Base-by-base conservation (phyloP, 2,113 vertebrate species). In the Ariopsis seemanni region DNA sequence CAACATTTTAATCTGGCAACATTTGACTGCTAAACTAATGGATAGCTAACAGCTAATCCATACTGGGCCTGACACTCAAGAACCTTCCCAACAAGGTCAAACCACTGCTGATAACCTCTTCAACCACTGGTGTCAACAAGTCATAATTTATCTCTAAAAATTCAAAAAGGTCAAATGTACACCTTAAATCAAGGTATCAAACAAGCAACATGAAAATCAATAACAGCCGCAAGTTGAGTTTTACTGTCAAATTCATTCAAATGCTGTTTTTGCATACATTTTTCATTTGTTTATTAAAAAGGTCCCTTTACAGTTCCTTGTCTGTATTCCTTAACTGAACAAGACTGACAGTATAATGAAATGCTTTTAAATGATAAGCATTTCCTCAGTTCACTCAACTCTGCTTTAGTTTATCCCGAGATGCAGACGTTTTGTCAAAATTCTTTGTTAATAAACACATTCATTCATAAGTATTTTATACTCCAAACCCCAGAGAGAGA, bases 1-100 rank as follows among this genome's bases (percentile, higher is more conserved):
- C 30, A 72, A 42, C 42, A 11, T 48, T 55, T 55, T 10, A 12
- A 14, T n/a, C 53, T 57, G 15, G 6, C 30, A 55, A 48, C 15
- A 11, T 62, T 30, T 52, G 72, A 86, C 42, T 9, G 30, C 63
- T n/a, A 58, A 86, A 48, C 27, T 48, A 80, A 53, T 62, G 83
- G 42, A 25, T 84, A 60, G 53, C 63, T 60, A n/a, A 86, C 22
- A 27, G 74, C 55, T 58, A 74, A 81, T 75, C 62, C 82, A 58
- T 82, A 53, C 65, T 18, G 50, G 58, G 75, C 48, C 27, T 62
- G 65, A 48, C 10, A 10, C 52, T 78, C 50, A 9, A 83, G 63
- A 77, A 85, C 18, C 0, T 9, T 79, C 2, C 22, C 34, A 55
- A 83, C 72, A 81, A 65, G 65, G 57, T 87, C 74, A 85, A 78